Percentiles rank a stretch among this genome's conserved stretches.
These are phyloP conservation scores for Sorex fumeus DNA, from an alignment of 2,113 vertebrate genomes.

Conservation along the genomic window DNA sequence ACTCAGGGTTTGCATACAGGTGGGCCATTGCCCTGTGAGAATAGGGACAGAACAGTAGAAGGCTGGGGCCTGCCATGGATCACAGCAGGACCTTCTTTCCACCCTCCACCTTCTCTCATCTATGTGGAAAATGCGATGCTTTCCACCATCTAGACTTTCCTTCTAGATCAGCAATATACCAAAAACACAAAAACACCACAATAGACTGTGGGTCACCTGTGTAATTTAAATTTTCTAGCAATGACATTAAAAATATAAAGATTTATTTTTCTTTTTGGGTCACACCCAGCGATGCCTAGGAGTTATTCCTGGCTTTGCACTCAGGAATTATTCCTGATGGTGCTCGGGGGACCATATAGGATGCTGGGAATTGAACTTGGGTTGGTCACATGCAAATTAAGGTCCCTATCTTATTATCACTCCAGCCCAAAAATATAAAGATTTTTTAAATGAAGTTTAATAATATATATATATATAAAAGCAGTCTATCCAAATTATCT, in stretches of 20 bases:
- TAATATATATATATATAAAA: no score
- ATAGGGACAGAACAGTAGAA: background rate
- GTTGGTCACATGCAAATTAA: background rate
- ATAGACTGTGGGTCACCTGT: background rate
- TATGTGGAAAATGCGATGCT: background rate
- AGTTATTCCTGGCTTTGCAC: no score
- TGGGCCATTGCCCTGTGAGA: constrained; percentile 90
- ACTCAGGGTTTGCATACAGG: constrained; percentile 89
- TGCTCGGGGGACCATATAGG: no score
- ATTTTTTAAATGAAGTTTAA: no score
- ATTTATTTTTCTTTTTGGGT: background rate
- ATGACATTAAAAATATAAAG: background rate
- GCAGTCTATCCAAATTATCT: no score
- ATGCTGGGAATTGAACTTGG: no score
- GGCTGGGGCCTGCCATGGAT: background rate
- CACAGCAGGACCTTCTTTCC: no score
- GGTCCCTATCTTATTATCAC: background rate
- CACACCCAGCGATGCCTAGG: no score
- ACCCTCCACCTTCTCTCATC: background rate
- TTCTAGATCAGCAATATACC: background rate
- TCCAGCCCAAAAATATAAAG: background rate
- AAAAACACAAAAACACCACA: no score
- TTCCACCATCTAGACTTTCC: background rate
- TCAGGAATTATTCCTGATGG: no score
- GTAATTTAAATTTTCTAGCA: constrained; percentile 18